Percentiles rank a stretch among this genome's conserved stretches.
These are phyloP conservation scores for Brenthis ino DNA, from an alignment of 2,888 invertebrate species.

Conservation along the genomic window DNA sequence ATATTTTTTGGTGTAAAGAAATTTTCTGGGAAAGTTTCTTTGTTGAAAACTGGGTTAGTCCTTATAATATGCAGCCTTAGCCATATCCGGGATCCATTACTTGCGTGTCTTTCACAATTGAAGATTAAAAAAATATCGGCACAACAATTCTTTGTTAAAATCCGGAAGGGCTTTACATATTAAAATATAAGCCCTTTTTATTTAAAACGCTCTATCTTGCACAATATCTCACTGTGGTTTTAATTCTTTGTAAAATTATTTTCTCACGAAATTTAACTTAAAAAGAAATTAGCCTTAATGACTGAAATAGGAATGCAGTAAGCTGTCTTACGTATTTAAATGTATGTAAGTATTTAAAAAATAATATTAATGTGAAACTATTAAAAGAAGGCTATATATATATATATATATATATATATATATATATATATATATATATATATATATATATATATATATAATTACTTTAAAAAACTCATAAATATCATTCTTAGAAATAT, in stretches of 20 bases:
- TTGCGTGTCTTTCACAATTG: slow-evolving; percentile 54
- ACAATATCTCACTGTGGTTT: slow-evolving; percentile 44
- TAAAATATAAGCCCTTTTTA: slow-evolving; percentile 27
- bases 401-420: too few relatives aligned
- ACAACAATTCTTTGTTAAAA: slow-evolving; percentile 61
- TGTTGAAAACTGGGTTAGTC: slow-evolving; percentile 47
- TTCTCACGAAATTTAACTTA: slow-evolving; percentile 38
- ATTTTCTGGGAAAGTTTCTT: slow-evolving; percentile 47
- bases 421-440: too few relatives aligned
- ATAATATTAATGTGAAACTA: neutral
- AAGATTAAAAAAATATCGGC: slow-evolving; percentile 53
- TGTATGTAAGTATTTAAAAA: neutral
- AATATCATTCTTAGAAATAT: too few relatives aligned
- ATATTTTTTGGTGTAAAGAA: slow-evolving; percentile 4
- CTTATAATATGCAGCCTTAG: slow-evolving; percentile 47
- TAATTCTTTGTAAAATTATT: slow-evolving; percentile 36
- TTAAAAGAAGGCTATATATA: too few relatives aligned
- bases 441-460: too few relatives aligned
- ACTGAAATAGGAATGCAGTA: slow-evolving; percentile 24
- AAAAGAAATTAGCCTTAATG: slow-evolving; percentile 41
- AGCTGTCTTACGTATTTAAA: slow-evolving; percentile 1
- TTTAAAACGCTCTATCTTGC: slow-evolving; percentile 42
- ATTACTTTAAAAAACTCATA: too few relatives aligned
- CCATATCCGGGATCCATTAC: slow-evolving; percentile 75
- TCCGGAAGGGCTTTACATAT: slow-evolving; percentile 62